Evolutionary conservation across 2,888 invertebrate species (phyloP).

Genomic region (Ferdinandea cuprea): DNA sequence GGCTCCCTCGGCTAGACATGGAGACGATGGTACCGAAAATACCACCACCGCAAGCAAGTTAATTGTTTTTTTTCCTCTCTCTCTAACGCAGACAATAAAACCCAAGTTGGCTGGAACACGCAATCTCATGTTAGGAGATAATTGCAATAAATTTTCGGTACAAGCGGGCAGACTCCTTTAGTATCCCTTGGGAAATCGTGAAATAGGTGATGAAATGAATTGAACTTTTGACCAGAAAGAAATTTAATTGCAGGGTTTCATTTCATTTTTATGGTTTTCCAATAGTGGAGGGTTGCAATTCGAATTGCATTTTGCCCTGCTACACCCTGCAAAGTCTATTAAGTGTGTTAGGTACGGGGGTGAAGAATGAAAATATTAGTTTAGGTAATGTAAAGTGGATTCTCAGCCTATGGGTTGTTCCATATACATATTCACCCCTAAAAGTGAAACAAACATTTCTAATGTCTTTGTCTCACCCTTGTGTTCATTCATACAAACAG

Average conservation of each 20-base stretch:
- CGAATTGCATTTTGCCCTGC: slow-evolving; percentile 14
- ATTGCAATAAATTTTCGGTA: slow-evolving; percentile 63
- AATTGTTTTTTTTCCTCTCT: slow-evolving; percentile 53
- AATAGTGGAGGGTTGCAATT: slow-evolving; percentile 45
- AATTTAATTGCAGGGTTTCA: slow-evolving; percentile 54
- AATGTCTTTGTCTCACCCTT: slow-evolving; percentile 47
- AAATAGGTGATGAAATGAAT: slow-evolving; percentile 21
- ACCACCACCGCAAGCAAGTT: slow-evolving; percentile 12
- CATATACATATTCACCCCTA: slow-evolving; percentile 50
- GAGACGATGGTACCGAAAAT: slow-evolving; percentile 31
- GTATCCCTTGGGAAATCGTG: slow-evolving; percentile 36
- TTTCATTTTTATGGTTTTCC: slow-evolving; percentile 51
- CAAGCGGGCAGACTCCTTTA: slow-evolving; percentile 5
- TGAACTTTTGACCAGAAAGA: slow-evolving; percentile 39
- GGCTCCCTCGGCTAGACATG: slow-evolving; percentile 52
- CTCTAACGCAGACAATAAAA: slow-evolving; percentile 49
- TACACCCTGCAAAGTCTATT: slow-evolving; percentile 43
- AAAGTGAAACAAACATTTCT: slow-evolving; percentile 38
- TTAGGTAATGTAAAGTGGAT: slow-evolving; percentile 63
- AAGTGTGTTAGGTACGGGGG: slow-evolving; percentile 11
- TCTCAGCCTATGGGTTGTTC: slow-evolving; percentile 42
- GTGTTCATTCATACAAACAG: slow-evolving; percentile 21
- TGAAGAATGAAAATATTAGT: slow-evolving; percentile 64
- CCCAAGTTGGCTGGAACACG: slow-evolving; percentile 45
- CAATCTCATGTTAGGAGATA: slow-evolving; percentile 63